Evolutionary conservation across 2,797 vertebrate species (phyloP).

Genomic region (Microtus californicus): DNA sequence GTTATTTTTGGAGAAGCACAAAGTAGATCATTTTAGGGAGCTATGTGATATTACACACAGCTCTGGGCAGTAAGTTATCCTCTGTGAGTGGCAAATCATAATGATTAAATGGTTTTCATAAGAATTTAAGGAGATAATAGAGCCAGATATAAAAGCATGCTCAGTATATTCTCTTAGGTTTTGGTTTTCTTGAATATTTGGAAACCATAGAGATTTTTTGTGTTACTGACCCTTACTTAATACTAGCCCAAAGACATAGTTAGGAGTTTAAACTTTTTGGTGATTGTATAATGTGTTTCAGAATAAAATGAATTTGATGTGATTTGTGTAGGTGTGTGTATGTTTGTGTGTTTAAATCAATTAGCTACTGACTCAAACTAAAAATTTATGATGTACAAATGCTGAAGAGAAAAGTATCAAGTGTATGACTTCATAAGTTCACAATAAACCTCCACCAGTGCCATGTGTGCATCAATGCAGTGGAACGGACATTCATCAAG

Average conservation of each 20-base stretch:
- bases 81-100: slow-evolving; percentile 13
- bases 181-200: slow-evolving; percentile 6
- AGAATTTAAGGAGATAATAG: slow-evolving; percentile 18
- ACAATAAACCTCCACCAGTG: not conserved
- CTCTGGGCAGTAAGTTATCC: not conserved
- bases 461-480: not conserved
- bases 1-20: not conserved
- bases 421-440: not conserved
- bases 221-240: slow-evolving; percentile 46
- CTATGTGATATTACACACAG: not conserved
- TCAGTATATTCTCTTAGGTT: not conserved
- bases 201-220: slow-evolving; percentile 25
- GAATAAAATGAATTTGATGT: slow-evolving; percentile 52
- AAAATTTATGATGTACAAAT: not conserved
- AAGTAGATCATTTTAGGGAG: slow-evolving; percentile 18
- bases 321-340: not conserved
- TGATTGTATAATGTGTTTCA: slow-evolving; percentile 27
- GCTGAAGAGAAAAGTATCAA: not conserved
- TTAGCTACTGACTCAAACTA: not conserved
- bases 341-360: not conserved
- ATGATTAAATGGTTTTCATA: not conserved
- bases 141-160: not conserved
- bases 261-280: slow-evolving; percentile 21
- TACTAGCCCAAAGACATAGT: slow-evolving; percentile 1
- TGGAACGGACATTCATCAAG: not conserved